These are phyloP conservation scores for Zaprionus gabonicus DNA, from an alignment of 1,140 invertebrate species.

Conservation along the genomic window DNA sequence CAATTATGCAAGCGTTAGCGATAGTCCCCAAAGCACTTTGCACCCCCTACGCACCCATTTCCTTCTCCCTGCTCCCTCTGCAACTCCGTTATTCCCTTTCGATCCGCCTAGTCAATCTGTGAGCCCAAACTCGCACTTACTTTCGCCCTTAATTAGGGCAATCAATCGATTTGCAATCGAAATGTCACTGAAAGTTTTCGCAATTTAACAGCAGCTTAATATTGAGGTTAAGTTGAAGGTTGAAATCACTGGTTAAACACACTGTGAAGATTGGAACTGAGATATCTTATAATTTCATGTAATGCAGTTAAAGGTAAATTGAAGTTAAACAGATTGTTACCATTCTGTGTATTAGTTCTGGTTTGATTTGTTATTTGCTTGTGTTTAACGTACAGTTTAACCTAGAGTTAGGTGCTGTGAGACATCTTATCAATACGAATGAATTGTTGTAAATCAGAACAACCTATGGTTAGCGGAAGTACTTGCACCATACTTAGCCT, in stretches of 20 bases:
- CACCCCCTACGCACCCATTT: conserved; percentile 1
- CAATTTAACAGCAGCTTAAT: not conserved
- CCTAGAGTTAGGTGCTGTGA: not conserved
- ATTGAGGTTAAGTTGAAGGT: not conserved
- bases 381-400: not conserved
- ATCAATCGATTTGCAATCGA: not conserved
- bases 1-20: conserved; percentile 43
- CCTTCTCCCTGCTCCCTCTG: not conserved
- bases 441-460: too few relatives aligned
- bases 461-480: too few relatives aligned
- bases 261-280: too few relatives aligned
- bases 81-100: not conserved
- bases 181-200: not conserved
- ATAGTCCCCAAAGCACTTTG: conserved; percentile 43
- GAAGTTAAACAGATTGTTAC: not conserved
- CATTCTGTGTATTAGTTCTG: not conserved
- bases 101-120: not conserved
- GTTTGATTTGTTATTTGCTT: not conserved
- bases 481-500: too few relatives aligned
- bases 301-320: too few relatives aligned
- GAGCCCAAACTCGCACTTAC: not conserved
- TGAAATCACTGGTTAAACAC: not conserved
- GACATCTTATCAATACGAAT: too few relatives aligned
- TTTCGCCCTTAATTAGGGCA: not conserved
- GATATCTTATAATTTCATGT: not conserved